Base-by-base conservation (phyloP, 2,797 vertebrate genomes). In the Labroides dimidiatus region DNA sequence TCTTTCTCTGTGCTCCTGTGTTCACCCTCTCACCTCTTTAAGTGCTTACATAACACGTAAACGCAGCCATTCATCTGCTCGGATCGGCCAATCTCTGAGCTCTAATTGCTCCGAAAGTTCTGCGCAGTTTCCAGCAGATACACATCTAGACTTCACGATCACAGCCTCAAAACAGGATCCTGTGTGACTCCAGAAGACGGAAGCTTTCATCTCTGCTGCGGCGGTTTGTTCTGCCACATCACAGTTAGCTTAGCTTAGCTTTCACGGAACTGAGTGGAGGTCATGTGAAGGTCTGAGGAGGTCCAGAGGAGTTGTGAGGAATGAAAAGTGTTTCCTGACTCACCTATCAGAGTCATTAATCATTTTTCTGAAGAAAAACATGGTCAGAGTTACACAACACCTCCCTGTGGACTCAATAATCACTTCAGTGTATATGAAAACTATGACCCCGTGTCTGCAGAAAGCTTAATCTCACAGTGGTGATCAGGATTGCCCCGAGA, bases 61-160 rank as follows among this genome's bases (percentile, higher is more conserved):
- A 27, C 27, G 27, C 27, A 27, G 27, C 6, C 71, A 72, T 83
- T 86, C 77, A 43, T 76, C 48, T n/a, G n/a, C n/a, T n/a, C n/a
- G n/a, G n/a, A n/a, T n/a, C n/a, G n/a, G n/a, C n/a, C n/a, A n/a
- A 82, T 90, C 82, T 82, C 33, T 0, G 11, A 53, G 30, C 14
- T 20, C 23, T 80, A 72, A 81, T 80, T 27, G 30, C 59, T 71
- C 73, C 55, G 71, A 23, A 68, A 64, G 50, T 45, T 62, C 72
- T 36, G 53, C 70, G 37, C 36, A 50, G 45, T 81, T 85, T 81
- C 51, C 53, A 48, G 62, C 1, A 59, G 84, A 88, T 85, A 61
- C 41, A 36, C 43, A 81, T 86, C 82, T 66, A 37, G 19, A 27
- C 58, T 20, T 60, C 56, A n/a, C 27, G 39, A 85, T 87, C 66